A percentile compares a stretch with the other conserved stretches of the same genome.
phyloP scores from a whole-genome alignment of 2,113 vertebrate genomes.

The Oreochromis tanganicae region DNA sequence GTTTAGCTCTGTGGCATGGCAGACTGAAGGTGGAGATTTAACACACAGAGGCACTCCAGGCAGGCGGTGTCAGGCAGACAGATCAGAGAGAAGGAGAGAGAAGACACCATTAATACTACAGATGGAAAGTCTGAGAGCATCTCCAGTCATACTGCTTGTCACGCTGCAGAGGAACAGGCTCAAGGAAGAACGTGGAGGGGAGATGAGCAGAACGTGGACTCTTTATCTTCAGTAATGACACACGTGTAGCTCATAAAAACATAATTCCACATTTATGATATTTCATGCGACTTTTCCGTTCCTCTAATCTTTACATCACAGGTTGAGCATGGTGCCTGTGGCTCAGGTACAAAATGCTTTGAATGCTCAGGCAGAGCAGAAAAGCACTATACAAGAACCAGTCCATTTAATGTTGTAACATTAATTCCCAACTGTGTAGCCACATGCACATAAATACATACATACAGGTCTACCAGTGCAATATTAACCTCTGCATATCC shows the following conservation, averaged over 20 bases:
- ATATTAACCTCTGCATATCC: not conserved
- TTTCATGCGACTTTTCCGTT: fast-evolving
- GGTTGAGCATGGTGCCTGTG: not conserved
- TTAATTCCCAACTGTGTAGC: not conserved
- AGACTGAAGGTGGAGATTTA: constrained; percentile 44
- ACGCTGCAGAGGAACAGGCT: not conserved
- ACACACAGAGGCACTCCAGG: constrained; percentile 36
- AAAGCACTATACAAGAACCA: not conserved
- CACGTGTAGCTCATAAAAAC: not conserved
- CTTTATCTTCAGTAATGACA: not conserved
- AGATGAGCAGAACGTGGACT: not conserved
- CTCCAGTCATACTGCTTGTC: constrained; percentile 4
- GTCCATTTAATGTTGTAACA: not conserved
- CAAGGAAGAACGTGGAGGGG: not conserved
- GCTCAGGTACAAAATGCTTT: not conserved
- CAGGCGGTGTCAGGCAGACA: constrained; percentile 41
- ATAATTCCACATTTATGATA: not conserved
- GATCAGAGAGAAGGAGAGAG: constrained; percentile 30
- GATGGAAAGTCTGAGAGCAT: constrained; percentile 26
- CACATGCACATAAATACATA: not conserved
- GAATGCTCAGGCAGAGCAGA: not conserved
- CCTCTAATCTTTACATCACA: not conserved
- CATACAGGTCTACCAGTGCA: not conserved
- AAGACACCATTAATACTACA: constrained; percentile 42
- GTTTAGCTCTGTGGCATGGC: constrained; percentile 32